Evolutionary conservation across 2,888 invertebrate species (phyloP), one percentile per base, ranked within the genome.

Genomic region (Microdon myrmicae): DNA sequence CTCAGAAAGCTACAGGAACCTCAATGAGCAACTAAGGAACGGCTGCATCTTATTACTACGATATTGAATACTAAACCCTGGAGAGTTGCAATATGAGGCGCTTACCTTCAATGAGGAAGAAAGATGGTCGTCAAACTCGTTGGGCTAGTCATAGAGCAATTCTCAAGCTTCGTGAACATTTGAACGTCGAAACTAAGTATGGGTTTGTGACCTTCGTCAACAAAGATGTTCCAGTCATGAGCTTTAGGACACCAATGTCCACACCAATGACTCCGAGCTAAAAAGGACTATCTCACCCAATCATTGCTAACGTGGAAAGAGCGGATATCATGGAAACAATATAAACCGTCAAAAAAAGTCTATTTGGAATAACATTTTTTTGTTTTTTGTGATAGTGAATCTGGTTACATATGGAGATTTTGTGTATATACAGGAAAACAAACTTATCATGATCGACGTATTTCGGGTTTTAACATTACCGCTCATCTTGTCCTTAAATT

Each of bases 1-100:
- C 13, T 85, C 89, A 37, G 87, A 92, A 35, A 92, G 91, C 74
- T 87, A 91, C 54, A 82, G 89, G 13, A 90, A 92, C 28, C 84
- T 96, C 49, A 94, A 94, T 81, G 90, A 92, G 35, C 91, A 94
- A 64, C 83, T 96, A 35, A 86, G 89, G 51, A 90, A 94, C 75
- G 90, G 92, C 6, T 90, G 96, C 32, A 89, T 95, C 41, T 83
- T 96, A 68, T 83, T 96, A 44, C 95, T 87, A 79, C 89, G 89
- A 0, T 86, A 86, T 60, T 89, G 88, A 1, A 87, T 87, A 10
- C 81, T 86, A n/a, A 80, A 83, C 7, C 81, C 84, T 4, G 86
- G 87, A 4, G 80, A 82, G 25, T 81, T 86, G 5, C 81, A 83
- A 34, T 85, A 91, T 70, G 82, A 93, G 56, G 87, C 93, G 68